Evolutionary conservation across 2,888 invertebrate species (phyloP).

Genomic region (Agonopterix arenella): DNA sequence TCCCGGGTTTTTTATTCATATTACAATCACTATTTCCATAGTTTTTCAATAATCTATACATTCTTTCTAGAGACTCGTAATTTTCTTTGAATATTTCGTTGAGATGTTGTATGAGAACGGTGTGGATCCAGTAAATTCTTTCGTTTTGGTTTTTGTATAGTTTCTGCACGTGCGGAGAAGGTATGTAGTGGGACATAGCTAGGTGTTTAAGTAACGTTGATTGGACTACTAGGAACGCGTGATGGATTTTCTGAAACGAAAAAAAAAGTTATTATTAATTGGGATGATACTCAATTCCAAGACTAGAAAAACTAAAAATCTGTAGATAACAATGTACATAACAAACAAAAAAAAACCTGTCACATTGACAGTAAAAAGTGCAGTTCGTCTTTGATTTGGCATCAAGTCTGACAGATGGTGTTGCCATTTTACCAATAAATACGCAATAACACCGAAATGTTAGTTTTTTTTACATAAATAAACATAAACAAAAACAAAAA

Average conservation of each 20-base stretch:
- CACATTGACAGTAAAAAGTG: no score
- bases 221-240: conserved; percentile 64
- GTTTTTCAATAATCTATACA: conserved; percentile 61
- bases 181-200: conserved; percentile 54
- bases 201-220: conserved; percentile 61
- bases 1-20: conserved; percentile 37
- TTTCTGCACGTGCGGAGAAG: conserved; percentile 26
- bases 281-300: no score
- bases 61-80: conserved; percentile 47
- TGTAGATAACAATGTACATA: no score
- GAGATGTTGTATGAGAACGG: conserved; percentile 37
- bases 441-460: no score
- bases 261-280: no score
- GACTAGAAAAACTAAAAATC: no score
- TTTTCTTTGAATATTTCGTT: conserved; percentile 43
- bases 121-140: conserved; percentile 60
- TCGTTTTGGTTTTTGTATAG: conserved; percentile 63
- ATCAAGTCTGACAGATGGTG: no score
- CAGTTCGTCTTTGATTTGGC: no score
- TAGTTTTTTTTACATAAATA: no score
- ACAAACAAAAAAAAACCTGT: no score
- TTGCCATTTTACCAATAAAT: no score
- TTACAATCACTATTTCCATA: conserved; percentile 38
- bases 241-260: conserved; percentile 61
- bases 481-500: no score